A percentile compares a stretch with the other conserved stretches of the same genome.
Conservation (phyloP, 1,140 invertebrate species). For the Sminthurides bifidus region DNA sequence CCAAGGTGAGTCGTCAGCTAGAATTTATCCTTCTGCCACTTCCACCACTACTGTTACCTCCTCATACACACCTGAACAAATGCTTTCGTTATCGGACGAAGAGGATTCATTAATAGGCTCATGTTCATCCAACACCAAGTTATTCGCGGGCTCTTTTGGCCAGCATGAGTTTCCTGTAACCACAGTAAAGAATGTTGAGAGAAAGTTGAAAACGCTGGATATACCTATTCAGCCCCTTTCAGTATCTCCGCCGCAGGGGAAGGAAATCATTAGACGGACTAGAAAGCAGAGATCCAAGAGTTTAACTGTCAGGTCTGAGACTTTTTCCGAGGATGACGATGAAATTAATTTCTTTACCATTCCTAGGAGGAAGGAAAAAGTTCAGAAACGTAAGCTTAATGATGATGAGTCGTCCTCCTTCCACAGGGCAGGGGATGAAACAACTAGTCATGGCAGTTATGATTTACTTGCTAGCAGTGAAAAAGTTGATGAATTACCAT, state of each 20-base stretch:
- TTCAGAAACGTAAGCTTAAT: not conserved
- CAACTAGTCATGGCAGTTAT: slow-evolving; percentile 26
- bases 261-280: slow-evolving; percentile 9
- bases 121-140: too few relatives aligned
- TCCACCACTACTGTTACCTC: not conserved
- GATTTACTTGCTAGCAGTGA: slow-evolving; percentile 19
- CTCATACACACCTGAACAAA: not conserved
- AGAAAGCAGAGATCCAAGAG: slow-evolving; percentile 19
- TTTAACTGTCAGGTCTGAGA: slow-evolving; percentile 9
- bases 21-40: too few relatives aligned
- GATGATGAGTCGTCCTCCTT: slow-evolving; percentile 19
- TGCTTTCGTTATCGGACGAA: too few relatives aligned
- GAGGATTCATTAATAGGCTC: too few relatives aligned
- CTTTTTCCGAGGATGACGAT: slow-evolving; percentile 8
- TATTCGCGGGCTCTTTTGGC: slow-evolving; percentile 8
- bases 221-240: not conserved
- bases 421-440: slow-evolving; percentile 15
- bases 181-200: slow-evolving; percentile 17
- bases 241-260: not conserved
- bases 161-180: slow-evolving; percentile 28
- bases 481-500: not conserved
- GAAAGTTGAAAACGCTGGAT: slow-evolving; percentile 2
- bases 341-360: slow-evolving; percentile 13
- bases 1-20: slow-evolving; percentile 8
- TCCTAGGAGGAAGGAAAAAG: slow-evolving; percentile 13